Conservation (phyloP, 2,113 vertebrate species). For the Rafetus swinhoei region DNA sequence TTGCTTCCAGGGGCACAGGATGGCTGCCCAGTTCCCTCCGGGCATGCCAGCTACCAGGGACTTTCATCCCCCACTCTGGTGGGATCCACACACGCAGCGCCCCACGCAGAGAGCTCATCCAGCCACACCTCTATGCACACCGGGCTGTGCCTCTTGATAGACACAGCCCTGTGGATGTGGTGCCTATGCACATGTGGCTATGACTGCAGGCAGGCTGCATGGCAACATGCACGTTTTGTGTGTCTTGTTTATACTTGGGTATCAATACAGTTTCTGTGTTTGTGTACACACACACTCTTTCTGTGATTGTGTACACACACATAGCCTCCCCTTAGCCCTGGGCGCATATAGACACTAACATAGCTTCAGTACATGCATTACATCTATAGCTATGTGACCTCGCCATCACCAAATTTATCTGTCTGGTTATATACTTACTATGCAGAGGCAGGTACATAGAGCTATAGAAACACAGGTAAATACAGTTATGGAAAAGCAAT, state of each 20-base stretch:
- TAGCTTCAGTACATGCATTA: background rate
- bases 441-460: background rate
- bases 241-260: background rate
- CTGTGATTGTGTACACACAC: too few relatives aligned
- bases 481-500: background rate
- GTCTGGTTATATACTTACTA: background rate
- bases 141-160: too few relatives aligned
- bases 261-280: background rate
- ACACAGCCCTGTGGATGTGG: too few relatives aligned
- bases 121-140: too few relatives aligned
- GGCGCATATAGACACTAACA: fast-evolving
- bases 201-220: too few relatives aligned
- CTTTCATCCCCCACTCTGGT: background rate
- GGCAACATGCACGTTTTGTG: background rate
- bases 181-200: background rate
- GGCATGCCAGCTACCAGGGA: slow-evolving; percentile 47
- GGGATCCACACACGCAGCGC: background rate
- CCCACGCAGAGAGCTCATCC: too few relatives aligned
- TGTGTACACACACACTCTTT: background rate
- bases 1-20: background rate
- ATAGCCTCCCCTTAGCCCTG: background rate
- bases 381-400: background rate
- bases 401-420: background rate
- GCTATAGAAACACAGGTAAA: background rate
- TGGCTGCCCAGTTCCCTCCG: background rate